These are phyloP conservation scores for Sitobion miscanthi DNA, from an alignment of 1,140 invertebrate genomes.

Conservation along the genomic window DNA sequence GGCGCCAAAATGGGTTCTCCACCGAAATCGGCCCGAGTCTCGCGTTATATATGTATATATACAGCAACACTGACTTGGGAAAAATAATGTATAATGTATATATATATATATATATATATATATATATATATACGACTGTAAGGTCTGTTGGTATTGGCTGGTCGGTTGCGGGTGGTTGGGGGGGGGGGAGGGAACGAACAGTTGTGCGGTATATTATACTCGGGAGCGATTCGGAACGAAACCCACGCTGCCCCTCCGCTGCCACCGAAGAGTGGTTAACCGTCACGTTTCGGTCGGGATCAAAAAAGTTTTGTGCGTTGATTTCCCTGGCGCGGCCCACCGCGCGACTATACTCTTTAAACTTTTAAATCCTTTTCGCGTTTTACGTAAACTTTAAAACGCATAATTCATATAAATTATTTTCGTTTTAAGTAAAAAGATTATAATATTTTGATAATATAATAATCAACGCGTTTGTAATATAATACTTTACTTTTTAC, in stretches of 20 bases:
- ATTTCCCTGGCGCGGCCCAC: background rate
- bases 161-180: background rate
- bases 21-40: background rate
- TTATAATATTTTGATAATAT: conserved; percentile 7
- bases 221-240: conserved; percentile 1
- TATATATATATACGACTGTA: background rate
- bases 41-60: background rate
- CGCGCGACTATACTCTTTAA: background rate
- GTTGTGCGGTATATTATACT: conserved; percentile 13
- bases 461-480: background rate
- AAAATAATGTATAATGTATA: background rate
- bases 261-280: conserved; percentile 2
- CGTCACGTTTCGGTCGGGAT: conserved; percentile 42
- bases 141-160: background rate
- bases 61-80: background rate
- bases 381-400: conserved; percentile 37
- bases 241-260: background rate
- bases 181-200: background rate
- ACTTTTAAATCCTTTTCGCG: conserved; percentile 37
- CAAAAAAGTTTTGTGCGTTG: conserved; percentile 37
- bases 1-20: conserved; percentile 11
- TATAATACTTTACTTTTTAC: background rate
- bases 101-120: background rate
- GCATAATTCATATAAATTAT: conserved; percentile 45
- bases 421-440: conserved; percentile 26